Evolutionary conservation across 2,113 vertebrate genomes (phyloP).

Genomic region (Hippocampus abdominalis): DNA sequence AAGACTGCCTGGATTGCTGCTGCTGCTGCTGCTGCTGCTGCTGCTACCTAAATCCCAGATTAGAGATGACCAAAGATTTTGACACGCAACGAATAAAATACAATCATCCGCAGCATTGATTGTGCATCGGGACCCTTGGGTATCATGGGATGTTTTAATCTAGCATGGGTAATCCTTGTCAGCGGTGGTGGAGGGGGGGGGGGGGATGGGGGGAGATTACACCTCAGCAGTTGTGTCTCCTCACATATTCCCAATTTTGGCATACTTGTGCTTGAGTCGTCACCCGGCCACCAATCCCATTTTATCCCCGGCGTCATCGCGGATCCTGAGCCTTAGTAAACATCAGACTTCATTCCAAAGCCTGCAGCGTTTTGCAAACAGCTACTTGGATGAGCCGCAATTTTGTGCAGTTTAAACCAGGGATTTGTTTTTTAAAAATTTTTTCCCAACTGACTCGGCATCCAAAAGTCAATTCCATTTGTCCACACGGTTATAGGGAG

Average conservation of each 20-base stretch:
- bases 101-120: conserved; percentile 21
- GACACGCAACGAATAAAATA: not conserved
- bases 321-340: conserved; percentile 44
- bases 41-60: not conserved
- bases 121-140: not conserved
- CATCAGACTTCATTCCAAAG: not conserved
- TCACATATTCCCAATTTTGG: conserved; percentile 42
- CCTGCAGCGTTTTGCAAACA: not conserved
- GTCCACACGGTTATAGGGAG: not conserved
- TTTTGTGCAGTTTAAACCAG: not conserved
- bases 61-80: conserved; percentile 28
- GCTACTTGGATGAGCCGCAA: not conserved
- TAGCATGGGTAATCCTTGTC: conserved; percentile 61
- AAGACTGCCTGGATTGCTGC: conserved; percentile 1
- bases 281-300: conserved; percentile 37
- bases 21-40: not conserved
- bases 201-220: conserved; percentile 50
- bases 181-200: conserved; percentile 5
- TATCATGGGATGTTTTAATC: conserved; percentile 54
- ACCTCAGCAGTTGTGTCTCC: conserved; percentile 35
- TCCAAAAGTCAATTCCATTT: not conserved
- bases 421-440: no score
- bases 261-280: conserved; percentile 45
- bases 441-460: no score
- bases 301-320: conserved; percentile 28